A percentile compares a stretch with the other conserved stretches of the same genome.
Conservation (phyloP, 2,797 vertebrate genomes). For the Eulemur mongoz region DNA sequence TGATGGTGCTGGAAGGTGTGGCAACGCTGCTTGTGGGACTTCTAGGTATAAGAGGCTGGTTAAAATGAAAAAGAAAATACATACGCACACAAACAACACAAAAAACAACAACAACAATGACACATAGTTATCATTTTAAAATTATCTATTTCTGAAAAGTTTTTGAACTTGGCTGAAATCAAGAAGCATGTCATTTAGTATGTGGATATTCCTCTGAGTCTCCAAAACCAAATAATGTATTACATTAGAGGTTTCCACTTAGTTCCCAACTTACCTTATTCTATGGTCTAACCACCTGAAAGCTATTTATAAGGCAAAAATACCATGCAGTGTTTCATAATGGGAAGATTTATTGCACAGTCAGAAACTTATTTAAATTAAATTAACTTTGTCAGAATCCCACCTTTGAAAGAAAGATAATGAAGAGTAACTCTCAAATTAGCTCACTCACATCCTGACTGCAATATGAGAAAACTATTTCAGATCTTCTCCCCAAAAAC, state of each 20-base stretch:
- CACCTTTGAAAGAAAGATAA: conserved; percentile 48
- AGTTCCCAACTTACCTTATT: conserved; percentile 68
- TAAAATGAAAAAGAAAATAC: conserved; percentile 84
- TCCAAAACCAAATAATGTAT: conserved; percentile 10
- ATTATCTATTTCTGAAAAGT: conserved; percentile 61
- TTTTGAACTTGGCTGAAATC: conserved; percentile 74
- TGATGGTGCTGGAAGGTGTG: conserved; percentile 97
- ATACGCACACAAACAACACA: conserved; percentile 81
- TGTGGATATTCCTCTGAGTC: conserved; percentile 8
- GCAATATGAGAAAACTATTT: conserved; percentile 43
- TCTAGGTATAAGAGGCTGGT: conserved; percentile 96
- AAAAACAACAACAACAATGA: conserved; percentile 78
- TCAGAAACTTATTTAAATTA: conserved; percentile 46
- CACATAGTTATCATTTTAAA: conserved; percentile 79
- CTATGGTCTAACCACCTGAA: conserved; percentile 6
- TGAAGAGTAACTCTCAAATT: conserved; percentile 47
- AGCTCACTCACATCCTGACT: conserved; percentile 37
- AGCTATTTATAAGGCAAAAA: conserved; percentile 46
- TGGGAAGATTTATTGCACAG: conserved; percentile 30
- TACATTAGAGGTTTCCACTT: conserved; percentile 31
- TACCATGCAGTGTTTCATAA: conserved; percentile 34
- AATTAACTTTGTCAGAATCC: conserved; percentile 50
- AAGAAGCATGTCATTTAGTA: conserved; percentile 65
- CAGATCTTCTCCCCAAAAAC: neutral
- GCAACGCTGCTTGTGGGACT: conserved; percentile 97